A percentile compares a stretch with the other conserved stretches of the same genome.
These are phyloP conservation scores for Muscidifurax raptorellus DNA, from an alignment of 1,140 invertebrate species.

Conservation along the genomic window DNA sequence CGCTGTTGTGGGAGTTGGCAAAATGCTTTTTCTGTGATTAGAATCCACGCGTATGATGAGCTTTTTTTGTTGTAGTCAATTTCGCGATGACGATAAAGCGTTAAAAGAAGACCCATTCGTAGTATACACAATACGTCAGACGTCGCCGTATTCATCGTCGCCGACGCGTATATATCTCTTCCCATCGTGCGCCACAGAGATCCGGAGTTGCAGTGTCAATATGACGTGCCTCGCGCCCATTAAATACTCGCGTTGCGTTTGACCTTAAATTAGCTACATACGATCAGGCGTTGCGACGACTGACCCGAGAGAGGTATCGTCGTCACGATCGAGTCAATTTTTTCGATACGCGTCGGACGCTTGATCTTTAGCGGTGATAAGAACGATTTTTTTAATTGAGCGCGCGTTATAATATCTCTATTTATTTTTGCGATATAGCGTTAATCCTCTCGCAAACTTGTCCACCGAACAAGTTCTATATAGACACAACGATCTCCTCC, in stretches of 20 bases:
- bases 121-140: background rate
- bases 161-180: background rate
- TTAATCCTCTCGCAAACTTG: too few species aligned
- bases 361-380: background rate
- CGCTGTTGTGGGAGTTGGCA: too few species aligned
- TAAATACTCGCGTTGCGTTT: conserved; percentile 50
- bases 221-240: conserved; percentile 40
- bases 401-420: too few species aligned
- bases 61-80: too few species aligned
- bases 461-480: too few species aligned
- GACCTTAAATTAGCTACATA: conserved; percentile 66
- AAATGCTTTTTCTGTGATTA: too few species aligned
- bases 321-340: conserved; percentile 17
- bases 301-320: conserved; percentile 1
- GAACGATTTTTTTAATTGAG: background rate
- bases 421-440: too few species aligned
- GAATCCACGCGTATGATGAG: too few species aligned
- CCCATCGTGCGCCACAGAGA: background rate
- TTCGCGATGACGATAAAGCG: too few species aligned
- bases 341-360: background rate
- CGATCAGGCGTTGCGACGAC: background rate
- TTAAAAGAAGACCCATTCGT: too few species aligned
- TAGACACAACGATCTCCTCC: too few species aligned
- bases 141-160: background rate
- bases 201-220: conserved; percentile 41